Evolutionary conservation across 2,888 invertebrate species (phyloP), one percentile per base, ranked within the genome.

Genomic region (Gisinianus flammeolus): DNA sequence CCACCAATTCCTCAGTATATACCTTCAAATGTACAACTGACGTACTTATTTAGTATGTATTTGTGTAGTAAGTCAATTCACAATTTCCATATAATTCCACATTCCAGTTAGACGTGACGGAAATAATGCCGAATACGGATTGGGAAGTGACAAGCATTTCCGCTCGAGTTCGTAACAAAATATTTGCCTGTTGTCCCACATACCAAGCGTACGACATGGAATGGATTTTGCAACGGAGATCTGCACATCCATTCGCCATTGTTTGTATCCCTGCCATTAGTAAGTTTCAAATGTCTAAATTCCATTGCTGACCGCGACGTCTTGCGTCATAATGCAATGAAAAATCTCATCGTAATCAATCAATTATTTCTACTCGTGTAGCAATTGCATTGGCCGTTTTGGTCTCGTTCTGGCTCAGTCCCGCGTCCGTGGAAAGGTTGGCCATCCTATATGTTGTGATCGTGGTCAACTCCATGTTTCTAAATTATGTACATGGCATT

Each of bases 351-450:
- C n/a, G n/a, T n/a, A n/a, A n/a, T n/a, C n/a, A n/a, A n/a, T 44
- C 12, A 16, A 19, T 44, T 44, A 4, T 6, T 2, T 44, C 19
- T 44, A 1, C 44, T 44, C 2, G 35, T 64, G 6, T 28, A 64
- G 64, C 16, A 26, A 64, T 64, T 28, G 64, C 72, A 28, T 58
- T 72, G 4, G 22, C 33, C 10, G 26, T 31, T 12, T 5, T 72
- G 56, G 2, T n/a, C 8, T 58, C 72, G 5, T 72, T 72, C 33
- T 72, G 72, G 72, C 58, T 72, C 31, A 56, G 56, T 31, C 72
- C 72, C 1, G 26, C 16, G 24, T 12, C 72, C 19, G 28, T 56
- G 8, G 58, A 72, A 33, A 24, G 72, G 33, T 22, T 33, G 26
- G 22, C 56, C 2, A 3, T 72, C 3, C 16, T 72, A 19, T n/a